Percentiles rank a stretch among this genome's conserved stretches.
phyloP scores from a whole-genome alignment of 1,140 invertebrate species.

The Atopsyche davidsoni region DNA sequence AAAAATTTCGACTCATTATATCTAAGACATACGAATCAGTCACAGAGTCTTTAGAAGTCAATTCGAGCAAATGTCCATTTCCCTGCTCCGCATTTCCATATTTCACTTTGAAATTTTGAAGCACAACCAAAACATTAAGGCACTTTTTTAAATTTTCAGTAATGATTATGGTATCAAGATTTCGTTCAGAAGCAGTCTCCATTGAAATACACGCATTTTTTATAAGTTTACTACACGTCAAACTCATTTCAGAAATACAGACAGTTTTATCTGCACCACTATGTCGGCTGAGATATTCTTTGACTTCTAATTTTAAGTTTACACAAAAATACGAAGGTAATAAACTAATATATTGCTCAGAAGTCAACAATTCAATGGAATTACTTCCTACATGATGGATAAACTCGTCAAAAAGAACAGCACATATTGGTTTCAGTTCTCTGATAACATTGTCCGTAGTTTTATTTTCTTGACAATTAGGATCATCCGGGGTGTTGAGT shows the following conservation, averaged over 20 bases:
- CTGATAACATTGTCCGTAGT: constrained; percentile 5
- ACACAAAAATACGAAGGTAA: constrained; percentile 11
- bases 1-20: too few species aligned
- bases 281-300: neutral
- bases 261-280: neutral
- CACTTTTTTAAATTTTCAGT: constrained; percentile 19
- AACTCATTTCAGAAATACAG: constrained; percentile 14
- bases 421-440: constrained; percentile 16
- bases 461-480: neutral
- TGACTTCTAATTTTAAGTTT: constrained; percentile 12
- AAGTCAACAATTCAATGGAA: neutral
- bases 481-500: constrained; percentile 8
- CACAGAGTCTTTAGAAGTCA: too few species aligned
- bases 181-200: constrained; percentile 7
- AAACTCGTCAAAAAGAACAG: constrained; percentile 12
- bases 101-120: constrained; percentile 14
- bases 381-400: constrained; percentile 7
- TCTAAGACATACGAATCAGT: too few species aligned
- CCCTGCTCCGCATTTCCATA: constrained; percentile 13
- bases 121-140: constrained; percentile 12
- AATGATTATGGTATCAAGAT: constrained; percentile 9
- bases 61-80: too few species aligned
- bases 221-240: constrained; percentile 9
- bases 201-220: constrained; percentile 6
- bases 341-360: constrained; percentile 11